Evolutionary conservation across 2,113 vertebrate genomes (phyloP).

Genomic region (Hyaena hyaena): DNA sequence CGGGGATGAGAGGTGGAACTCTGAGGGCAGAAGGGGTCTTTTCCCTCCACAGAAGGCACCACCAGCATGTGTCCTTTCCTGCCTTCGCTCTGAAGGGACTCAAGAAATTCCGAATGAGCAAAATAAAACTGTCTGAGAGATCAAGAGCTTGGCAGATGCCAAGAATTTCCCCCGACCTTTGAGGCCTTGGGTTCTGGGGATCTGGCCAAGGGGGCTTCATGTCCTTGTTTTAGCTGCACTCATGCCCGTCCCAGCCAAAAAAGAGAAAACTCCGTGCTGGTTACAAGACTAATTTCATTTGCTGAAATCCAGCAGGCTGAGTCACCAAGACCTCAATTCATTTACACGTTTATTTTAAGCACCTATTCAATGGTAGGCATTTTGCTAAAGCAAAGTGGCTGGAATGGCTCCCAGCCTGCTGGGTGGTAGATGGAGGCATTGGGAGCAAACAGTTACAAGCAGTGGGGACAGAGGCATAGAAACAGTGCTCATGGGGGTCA

Average conservation of each 20-base stretch:
- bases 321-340: background rate
- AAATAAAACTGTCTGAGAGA: background rate
- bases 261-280: background rate
- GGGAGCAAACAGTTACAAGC: background rate
- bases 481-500: background rate
- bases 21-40: too few relatives aligned
- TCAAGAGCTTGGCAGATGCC: background rate
- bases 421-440: background rate
- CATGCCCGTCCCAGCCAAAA: background rate
- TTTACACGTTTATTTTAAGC: constrained; percentile 16
- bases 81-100: background rate
- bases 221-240: background rate
- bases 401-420: background rate
- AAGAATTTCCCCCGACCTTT: background rate
- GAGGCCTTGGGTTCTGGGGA: background rate
- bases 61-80: background rate
- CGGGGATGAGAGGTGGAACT: fast-evolving
- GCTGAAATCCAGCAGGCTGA: background rate
- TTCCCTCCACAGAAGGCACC: background rate
- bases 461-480: background rate
- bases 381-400: background rate
- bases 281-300: background rate
- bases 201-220: background rate
- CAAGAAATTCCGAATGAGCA: background rate
- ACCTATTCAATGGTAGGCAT: background rate